phyloP scores from a whole-genome alignment of 2,113 vertebrate genomes.

The Plecturocebus donacophilus region DNA sequence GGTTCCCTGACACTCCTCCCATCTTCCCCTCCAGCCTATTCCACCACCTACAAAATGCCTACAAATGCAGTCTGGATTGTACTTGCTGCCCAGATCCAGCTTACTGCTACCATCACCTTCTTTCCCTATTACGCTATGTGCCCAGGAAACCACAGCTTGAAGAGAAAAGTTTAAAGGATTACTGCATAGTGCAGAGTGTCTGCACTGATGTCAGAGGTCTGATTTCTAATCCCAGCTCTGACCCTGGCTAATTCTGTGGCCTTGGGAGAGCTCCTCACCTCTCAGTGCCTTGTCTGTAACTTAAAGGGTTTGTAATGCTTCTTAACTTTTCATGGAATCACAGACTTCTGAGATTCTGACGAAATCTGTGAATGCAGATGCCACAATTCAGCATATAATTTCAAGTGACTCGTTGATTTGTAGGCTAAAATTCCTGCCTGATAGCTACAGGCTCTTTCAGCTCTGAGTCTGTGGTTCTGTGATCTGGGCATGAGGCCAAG shows the following conservation, averaged over 20 bases:
- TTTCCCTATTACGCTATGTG: not conserved
- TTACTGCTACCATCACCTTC: not conserved
- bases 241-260: not conserved
- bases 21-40: not conserved
- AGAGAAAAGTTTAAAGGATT: not conserved
- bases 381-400: conserved; percentile 33
- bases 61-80: not conserved
- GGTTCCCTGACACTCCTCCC: not conserved
- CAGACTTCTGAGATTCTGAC: conserved; percentile 12
- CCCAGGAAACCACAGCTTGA: not conserved
- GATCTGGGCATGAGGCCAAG: conserved; percentile 40
- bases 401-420: not conserved
- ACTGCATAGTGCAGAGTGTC: not conserved
- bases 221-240: conserved; percentile 7
- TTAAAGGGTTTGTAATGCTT: not conserved
- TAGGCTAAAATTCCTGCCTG: conserved; percentile 37
- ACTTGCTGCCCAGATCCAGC: not conserved
- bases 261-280: not conserved
- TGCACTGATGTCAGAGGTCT: not conserved
- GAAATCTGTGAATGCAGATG: not conserved
- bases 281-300: not conserved
- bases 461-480: conserved; percentile 23
- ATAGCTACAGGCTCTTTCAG: conserved; percentile 21
- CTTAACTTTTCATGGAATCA: conserved; percentile 18
- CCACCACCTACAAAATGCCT: not conserved